Evolutionary conservation across 1,140 invertebrate species (phyloP), one percentile per base, ranked within the genome.

Genomic region (Ceratosolen fusciceps): DNA sequence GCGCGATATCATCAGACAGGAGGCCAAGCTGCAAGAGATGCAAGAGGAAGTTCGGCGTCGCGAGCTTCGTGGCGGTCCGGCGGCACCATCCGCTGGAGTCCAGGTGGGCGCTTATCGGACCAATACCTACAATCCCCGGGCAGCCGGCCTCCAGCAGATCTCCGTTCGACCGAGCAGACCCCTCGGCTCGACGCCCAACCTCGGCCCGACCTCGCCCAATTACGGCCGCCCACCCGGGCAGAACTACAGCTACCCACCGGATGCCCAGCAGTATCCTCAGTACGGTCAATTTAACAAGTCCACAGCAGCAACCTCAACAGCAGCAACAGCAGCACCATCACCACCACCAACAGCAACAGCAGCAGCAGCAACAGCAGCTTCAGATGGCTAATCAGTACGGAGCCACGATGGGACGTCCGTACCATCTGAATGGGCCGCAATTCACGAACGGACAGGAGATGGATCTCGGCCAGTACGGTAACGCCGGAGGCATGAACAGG

Each of bases 1-100:
- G 0, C 84, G 92, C 16, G 92, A 93, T 84, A 91, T 93, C 67
- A 87, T 94, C 14, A 88, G 94, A 7, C 94, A 94, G 77, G 94
- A 95, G 80, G 95, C 95, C 0, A 96, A 96, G 86, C 91, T 96
- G 75, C 93, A 94, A 34, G 95, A 96, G 86, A 96, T 96, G 94
- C 93, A 94, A 16, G 95, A 96, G 85, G 95, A 96, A 88, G 93
- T 96, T 2, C 88, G 94, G n/a, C 88, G 95, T 80, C 88, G 95
- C 24, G 94, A 95, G 84, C 91, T 95, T 52, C 89, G 93, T 31
- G 91, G 89, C 7, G 88, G 89, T 5, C 84, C 85, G 9, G 81
- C 85, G 37, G 67, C n/a, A 2, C 29, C 58, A 24, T 12, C 43
- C 0, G n/a, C 24, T 37, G 52, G 37, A 3, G n/a, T 26, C 3